Conservation (phyloP, 1,140 invertebrate species). For the Akabosia matsudoensis region DNA sequence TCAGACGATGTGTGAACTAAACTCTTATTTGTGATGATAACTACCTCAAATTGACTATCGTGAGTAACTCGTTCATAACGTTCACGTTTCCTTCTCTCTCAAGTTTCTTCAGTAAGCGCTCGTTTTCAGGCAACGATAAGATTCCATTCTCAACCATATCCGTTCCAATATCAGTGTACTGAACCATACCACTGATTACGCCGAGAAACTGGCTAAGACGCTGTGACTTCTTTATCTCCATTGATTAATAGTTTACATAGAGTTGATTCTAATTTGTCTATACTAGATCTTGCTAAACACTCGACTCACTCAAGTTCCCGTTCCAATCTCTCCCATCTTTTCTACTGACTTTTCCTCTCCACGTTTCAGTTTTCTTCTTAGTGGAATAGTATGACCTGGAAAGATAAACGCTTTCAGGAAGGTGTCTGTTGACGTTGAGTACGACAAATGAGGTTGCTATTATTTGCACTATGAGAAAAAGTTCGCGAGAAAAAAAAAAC, state of each 20-base stretch:
- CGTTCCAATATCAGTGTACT: background rate
- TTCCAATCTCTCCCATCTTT: too few species aligned
- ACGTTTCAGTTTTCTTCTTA: too few species aligned
- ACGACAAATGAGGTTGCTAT: too few species aligned
- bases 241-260: background rate
- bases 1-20: background rate
- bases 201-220: background rate
- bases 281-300: too few species aligned
- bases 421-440: too few species aligned
- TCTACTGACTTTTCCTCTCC: too few species aligned
- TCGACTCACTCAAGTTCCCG: too few species aligned
- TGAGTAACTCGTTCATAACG: background rate
- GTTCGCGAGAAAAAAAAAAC: too few species aligned
- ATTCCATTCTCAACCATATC: background rate
- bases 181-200: background rate
- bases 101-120: background rate
- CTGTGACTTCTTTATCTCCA: background rate
- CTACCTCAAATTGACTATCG: background rate
- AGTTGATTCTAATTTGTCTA: too few species aligned
- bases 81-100: background rate
- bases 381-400: too few species aligned
- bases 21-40: background rate
- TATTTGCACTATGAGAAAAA: too few species aligned
- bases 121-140: background rate
- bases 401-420: too few species aligned